Evolutionary conservation across 2,797 vertebrate species (phyloP), one percentile per base, ranked within the genome.

Genomic region (Enteromius argenteus): DNA sequence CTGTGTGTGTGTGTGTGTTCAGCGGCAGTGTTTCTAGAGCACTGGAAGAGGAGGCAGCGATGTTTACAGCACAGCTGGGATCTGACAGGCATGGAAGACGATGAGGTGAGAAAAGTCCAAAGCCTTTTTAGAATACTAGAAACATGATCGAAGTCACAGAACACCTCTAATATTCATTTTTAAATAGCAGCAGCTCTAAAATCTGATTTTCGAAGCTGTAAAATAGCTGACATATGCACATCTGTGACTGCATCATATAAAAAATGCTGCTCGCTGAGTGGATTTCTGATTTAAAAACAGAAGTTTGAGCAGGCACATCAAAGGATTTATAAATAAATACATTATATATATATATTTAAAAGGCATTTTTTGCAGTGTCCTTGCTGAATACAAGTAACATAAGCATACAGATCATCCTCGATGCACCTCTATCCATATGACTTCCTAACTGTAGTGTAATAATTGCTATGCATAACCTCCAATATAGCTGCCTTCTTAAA

Each of bases 11-110:
- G 53, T 86, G 39, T 91, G 76, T 89, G 62, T 84, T 60, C 74
- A 99, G 98, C 97, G 68, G 97, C 98, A 56, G 97, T 97, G 93
- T 99, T 99, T 91, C 96, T 98, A 39, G 98, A 99, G 89, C 97
- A 98, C 89, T 99, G 98, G 98, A 99, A 99, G 86, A 96, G 98
- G 79, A 92, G 97, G 76, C 98, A 99, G 93, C 97, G 98, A 96
- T 96, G 96, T 90, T 84, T 99, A 89, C 96, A 94, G 91, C 98
- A 99, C 89, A 94, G 95, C 80, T 99, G 98, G 98, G 97, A 99
- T 92, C 93, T 99, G 82, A 97, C 96, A 1, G 98, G 96, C 66
- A 86, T 99, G 79, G 98, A 99, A 84, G 97, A 99, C 58, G 97
- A 99, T 90, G 97, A 99, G 94, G 98, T 99, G 91, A 95, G 94